Base-by-base conservation (phyloP, 64 coral and sea anemone genomes). In the Orbicella faveolata region DNA sequence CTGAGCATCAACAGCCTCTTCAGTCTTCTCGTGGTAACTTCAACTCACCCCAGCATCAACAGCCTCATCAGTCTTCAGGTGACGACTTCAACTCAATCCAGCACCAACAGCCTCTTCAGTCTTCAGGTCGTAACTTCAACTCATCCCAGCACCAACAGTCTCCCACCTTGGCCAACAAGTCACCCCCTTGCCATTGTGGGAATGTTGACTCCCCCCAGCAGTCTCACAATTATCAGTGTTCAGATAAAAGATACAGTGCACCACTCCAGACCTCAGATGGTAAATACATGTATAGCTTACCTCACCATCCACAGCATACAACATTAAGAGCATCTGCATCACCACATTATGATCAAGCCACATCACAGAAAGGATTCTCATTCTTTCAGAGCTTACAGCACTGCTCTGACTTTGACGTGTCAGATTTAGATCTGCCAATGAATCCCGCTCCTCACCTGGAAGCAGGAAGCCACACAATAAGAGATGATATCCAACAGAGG, bases 361-460 rank as follows among this genome's bases (percentile, higher is more conserved):
- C 78, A 63, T 34, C 78, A 80, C 52, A 80, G 78, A 53, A 52
- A 18, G 52, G 25, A 20, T 79, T 61, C 23, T 80, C 52, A 59
- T 80, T 80, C 53, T 61, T 80, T 61, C 19, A 62, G 52, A 80
- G 55, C 78, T 80, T 80, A 80, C 53, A 61, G 1, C 53, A 80
- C 52, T 61, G 78, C 53, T 79, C 77, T 34, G 78, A 80, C 78
- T 80, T 80, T 63, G 78, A 80, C 30, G 53, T 80, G 78, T 80
- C 23, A 62, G 78, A 80, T 80, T 63, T 55, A 79, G 77, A 79
- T 55, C 52, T 54, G 52, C 20, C 77, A 59, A 55, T 79, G 77
- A 79, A 79, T 59, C 77, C 14, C 44, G 54, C 17, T 57, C 57
- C 19, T 79, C 54, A 80, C 21, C 21, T 80, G 52, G 78, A 80